Base-by-base conservation (phyloP, 2,888 invertebrate genomes). In the Drosophila quinaria region DNA sequence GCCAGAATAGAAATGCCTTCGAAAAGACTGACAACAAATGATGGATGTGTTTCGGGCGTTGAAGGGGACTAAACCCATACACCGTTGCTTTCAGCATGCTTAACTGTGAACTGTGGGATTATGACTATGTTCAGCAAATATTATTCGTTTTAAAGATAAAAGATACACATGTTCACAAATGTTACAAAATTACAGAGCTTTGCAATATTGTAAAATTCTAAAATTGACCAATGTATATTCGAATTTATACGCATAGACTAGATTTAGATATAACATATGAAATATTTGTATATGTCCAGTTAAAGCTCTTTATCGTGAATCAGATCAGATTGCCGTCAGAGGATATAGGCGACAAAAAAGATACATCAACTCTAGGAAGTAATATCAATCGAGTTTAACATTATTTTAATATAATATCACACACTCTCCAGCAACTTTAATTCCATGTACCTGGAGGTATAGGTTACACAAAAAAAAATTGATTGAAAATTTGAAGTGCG, bases 1-100 rank as follows among this genome's bases (percentile, higher is more conserved):
- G 41, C 10, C 25, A 35, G 19, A 46, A 50, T 58, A n/a, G 11
- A 61, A 70, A 29, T 46, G 44, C 47, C 51, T 41, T 35, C 56
- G 35, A 69, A 70, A 64, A 55, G 70, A 63, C 78, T 90, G 90
- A 87, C 90, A 90, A 73, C 72, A 17, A 56, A 89, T 90, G 90
- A 91, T 91, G 80, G 90, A 91, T 91, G 83, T 72, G 55, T 63
- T 61, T 62, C 19, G 49, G 60, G 59, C 64, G 64, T 70, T 81
- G 77, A 78, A 80, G 76, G 81, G 66, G 63, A 67, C 67, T 61
- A 65, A 76, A 47, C 31, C 60, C 64, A 60, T 73, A 62, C 72
- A 62, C 73, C 69, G 66, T 66, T 62, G 49, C 63, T 56, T 67
- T 64, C 42, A 50, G 31, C 65, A 50, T 65, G 29, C 39, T 29